Conservation (phyloP, 2,888 invertebrate genomes). For the Hanleya hanleyi region DNA sequence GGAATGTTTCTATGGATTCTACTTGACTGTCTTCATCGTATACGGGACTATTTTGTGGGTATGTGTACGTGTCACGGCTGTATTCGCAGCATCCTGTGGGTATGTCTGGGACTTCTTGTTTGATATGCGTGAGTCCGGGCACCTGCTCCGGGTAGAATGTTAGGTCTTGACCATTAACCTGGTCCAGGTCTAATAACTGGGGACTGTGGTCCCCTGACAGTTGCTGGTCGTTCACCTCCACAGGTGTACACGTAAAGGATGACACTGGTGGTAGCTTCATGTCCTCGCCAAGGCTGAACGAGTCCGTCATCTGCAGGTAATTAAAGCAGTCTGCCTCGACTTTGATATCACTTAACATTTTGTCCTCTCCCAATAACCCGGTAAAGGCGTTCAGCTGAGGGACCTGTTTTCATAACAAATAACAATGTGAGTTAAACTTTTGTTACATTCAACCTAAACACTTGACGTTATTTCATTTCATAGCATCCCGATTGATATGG, state of each 20-base stretch:
- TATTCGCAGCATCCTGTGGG: background rate
- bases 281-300: background rate
- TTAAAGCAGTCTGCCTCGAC: background rate
- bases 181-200: background rate
- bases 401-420: background rate
- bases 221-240: background rate
- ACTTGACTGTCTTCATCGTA: background rate
- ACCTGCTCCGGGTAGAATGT: background rate
- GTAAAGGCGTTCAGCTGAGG: background rate
- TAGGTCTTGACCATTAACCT: background rate
- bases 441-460: no score
- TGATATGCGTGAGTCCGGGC: background rate
- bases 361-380: background rate
- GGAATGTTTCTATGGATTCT: background rate
- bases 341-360: background rate
- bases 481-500: no score
- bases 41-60: background rate
- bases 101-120: background rate
- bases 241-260: background rate
- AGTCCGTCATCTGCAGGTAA: background rate
- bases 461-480: no score
- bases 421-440: no score
- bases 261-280: background rate
- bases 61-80: background rate
- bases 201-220: background rate